Base-by-base conservation (phyloP, 2,888 invertebrate species). In the Desoria tigrina region DNA sequence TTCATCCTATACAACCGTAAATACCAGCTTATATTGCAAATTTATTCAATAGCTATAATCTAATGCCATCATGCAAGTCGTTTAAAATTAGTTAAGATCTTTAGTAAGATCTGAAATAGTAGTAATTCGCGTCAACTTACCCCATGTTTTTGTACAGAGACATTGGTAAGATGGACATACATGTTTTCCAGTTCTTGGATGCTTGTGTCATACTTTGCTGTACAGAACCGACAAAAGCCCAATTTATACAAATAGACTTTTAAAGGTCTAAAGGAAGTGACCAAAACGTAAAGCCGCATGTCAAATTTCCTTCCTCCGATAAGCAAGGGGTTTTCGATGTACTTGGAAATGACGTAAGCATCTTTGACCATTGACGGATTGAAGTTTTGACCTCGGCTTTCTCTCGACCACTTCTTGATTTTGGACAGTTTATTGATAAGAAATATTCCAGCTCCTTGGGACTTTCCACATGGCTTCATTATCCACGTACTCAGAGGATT, bases 241-340 rank as follows among this genome's bases (percentile, higher is more conserved):
- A 92, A 85, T 78, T 89, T 91, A 80, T 90, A 96, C 77, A 94
- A 85, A 82, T 95, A 97, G 45, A 92, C 93, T 81, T 95, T 78
- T 4, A 99, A 83, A 0, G 98, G 98, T 80, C 97, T 90, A 73
- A 97, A 90, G 37, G 93, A 94, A 0, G 97, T 94, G n/a, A 98
- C 92, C 27, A 96, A 85, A 37, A 97, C 95, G 81, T 99, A 99
- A 42, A 99, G 83, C 11, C 98, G 85, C 77, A 99, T 85, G 82
- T 99, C 98, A 82, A 99, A 99, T 83, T 99, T 99, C 80, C 90
- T 93, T 32, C 92, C 94, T 78, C 93, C 94, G 75, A 97, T 91
- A 51, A 93, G 84, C 78, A 88, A 87, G 0, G 94, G 94, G 77
- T 89, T 87, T 69, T 88, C 86, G 66, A 93, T 88, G 78, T 90